phyloP scores from a whole-genome alignment of 2,797 vertebrate genomes.

The Dermochelys coriacea region DNA sequence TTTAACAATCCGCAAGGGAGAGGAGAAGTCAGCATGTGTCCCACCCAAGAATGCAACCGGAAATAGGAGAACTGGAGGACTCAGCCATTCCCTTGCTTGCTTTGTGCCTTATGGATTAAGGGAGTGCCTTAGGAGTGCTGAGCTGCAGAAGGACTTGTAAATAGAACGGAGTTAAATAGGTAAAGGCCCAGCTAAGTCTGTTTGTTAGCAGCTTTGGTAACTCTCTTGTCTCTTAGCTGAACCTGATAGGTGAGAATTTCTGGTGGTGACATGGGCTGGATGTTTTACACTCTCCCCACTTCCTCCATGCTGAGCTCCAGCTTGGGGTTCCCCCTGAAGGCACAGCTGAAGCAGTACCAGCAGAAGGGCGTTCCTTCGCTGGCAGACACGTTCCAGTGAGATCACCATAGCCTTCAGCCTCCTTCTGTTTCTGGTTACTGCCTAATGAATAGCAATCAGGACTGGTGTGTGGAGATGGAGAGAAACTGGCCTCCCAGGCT shows the following conservation, averaged over 20 bases:
- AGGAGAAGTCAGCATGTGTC: background rate
- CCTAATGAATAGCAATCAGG: constrained; percentile 47
- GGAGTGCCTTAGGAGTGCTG: background rate
- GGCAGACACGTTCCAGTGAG: background rate
- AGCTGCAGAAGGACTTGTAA: constrained; percentile 39
- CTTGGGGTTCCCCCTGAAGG: background rate
- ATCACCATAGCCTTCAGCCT: constrained; percentile 21
- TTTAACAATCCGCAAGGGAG: background rate
- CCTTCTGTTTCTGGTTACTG: constrained; percentile 25
- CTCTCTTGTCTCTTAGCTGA: constrained; percentile 54
- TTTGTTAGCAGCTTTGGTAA: constrained; percentile 19
- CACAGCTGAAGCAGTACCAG: constrained; percentile 1
- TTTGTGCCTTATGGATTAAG: constrained; percentile 25
- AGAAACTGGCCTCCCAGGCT: background rate
- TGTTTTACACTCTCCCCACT: constrained; percentile 49
- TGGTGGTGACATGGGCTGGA: constrained; percentile 19
- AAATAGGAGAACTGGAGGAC: background rate
- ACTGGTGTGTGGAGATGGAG: background rate
- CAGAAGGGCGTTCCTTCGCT: background rate
- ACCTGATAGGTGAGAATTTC: constrained; percentile 26
- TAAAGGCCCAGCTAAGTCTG: constrained; percentile 48
- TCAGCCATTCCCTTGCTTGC: background rate
- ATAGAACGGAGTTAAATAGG: constrained; percentile 52
- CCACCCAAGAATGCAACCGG: background rate
- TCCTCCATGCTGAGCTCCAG: constrained; percentile 1